phyloP scores from a whole-genome alignment of 2,888 invertebrate species.

The Troides aeacus region DNA sequence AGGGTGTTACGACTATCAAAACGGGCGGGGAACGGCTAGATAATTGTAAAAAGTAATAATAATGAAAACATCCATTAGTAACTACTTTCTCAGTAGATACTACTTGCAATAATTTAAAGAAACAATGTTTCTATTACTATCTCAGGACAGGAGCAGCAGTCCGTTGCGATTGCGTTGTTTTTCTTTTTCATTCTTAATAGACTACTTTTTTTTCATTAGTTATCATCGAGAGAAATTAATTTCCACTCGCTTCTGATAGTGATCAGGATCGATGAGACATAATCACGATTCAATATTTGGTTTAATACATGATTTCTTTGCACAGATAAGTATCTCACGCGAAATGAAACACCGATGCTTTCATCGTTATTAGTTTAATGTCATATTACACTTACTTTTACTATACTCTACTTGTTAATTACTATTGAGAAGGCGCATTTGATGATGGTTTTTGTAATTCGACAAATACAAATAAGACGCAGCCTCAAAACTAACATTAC shows the following conservation, averaged over 20 bases:
- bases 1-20: too few species aligned
- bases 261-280: constrained; percentile 32
- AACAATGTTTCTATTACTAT: neutral
- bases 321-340: constrained; percentile 31
- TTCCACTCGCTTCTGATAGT: constrained; percentile 10
- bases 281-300: constrained; percentile 34
- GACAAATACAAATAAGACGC: too few species aligned
- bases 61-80: neutral
- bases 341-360: constrained; percentile 2
- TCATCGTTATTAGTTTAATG: neutral
- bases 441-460: too few species aligned
- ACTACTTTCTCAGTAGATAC: neutral
- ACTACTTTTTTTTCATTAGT: neutral
- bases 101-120: neutral
- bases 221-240: constrained; percentile 21
- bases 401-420: too few species aligned
- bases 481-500: too few species aligned
- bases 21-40: too few species aligned
- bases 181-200: neutral
- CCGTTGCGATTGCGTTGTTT: constrained; percentile 15
- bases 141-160: constrained; percentile 5
- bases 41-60: neutral
- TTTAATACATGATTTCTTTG: too few species aligned
- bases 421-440: too few species aligned
- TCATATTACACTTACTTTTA: too few species aligned